Conservation (phyloP, 2,888 invertebrate genomes). For the Cosmopolites sordidus region DNA sequence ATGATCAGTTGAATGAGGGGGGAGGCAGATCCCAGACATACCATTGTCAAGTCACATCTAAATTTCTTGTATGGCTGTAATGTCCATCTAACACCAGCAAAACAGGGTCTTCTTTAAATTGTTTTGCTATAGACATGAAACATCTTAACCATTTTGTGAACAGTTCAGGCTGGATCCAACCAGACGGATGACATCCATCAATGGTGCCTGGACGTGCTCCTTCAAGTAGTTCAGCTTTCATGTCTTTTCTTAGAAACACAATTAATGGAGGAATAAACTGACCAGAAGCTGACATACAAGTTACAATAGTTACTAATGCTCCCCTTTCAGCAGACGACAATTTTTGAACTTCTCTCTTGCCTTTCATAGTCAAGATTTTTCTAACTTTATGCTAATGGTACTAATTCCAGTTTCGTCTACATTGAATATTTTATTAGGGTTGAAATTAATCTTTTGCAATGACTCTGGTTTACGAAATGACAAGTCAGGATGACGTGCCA, state of each 20-base stretch:
- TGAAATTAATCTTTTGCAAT: conserved; percentile 30
- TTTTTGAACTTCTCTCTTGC: conserved; percentile 32
- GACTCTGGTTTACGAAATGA: background rate
- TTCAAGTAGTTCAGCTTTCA: conserved; percentile 36
- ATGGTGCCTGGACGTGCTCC: conserved; percentile 36
- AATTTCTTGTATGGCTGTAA: conserved; percentile 9
- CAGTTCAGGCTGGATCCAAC: conserved; percentile 9
- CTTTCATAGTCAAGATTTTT: conserved; percentile 27
- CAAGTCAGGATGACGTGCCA: background rate
- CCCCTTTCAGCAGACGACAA: conserved; percentile 27
- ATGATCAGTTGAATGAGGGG: conserved; percentile 35
- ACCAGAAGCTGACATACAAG: conserved; percentile 22
- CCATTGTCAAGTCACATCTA: conserved; percentile 15
- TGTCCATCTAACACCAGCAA: background rate
- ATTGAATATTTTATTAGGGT: conserved; percentile 30
- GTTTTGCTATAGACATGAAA: conserved; percentile 22
- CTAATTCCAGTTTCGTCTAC: conserved; percentile 33
- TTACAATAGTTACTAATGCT: conserved; percentile 17
- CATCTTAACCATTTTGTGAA: conserved; percentile 26
- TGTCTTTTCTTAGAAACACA: conserved; percentile 23
- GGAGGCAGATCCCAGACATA: conserved; percentile 37
- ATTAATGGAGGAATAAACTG: conserved; percentile 18
- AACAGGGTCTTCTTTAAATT: background rate
- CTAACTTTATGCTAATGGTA: background rate
- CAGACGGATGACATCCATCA: conserved; percentile 15